These are phyloP conservation scores for Capitulum mitella DNA, from an alignment of 2,888 invertebrate genomes.

Conservation along the genomic window DNA sequence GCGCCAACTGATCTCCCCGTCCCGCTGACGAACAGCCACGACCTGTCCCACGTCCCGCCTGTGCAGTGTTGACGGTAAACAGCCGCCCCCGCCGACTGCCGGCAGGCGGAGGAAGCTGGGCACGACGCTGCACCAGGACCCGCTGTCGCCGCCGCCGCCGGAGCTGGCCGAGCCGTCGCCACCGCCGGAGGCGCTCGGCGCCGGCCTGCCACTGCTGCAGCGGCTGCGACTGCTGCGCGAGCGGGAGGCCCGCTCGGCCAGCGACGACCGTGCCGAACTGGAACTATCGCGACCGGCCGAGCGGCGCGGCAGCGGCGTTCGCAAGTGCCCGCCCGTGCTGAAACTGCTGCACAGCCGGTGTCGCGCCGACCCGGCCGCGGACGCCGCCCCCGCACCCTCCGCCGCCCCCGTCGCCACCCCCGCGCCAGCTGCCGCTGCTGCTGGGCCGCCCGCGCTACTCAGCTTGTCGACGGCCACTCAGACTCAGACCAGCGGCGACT, in stretches of 20 bases:
- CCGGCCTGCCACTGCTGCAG: conserved; percentile 70
- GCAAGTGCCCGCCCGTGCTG: not conserved
- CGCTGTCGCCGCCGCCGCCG: conserved; percentile 33
- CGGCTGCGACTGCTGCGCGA: conserved; percentile 71
- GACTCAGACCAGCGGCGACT: not conserved
- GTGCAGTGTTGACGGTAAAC: too few relatives aligned
- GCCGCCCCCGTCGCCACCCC: too few relatives aligned
- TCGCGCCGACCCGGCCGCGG: not conserved
- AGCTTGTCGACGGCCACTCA: not conserved
- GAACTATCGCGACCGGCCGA: conserved; percentile 29
- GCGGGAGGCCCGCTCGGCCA: conserved; percentile 56
- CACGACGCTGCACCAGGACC: not conserved
- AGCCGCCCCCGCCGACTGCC: not conserved
- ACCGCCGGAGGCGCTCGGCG: conserved; percentile 57
- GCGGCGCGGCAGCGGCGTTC: conserved; percentile 31
- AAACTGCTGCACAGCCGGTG: not conserved
- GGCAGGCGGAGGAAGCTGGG: not conserved
- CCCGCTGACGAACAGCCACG: too few relatives aligned
- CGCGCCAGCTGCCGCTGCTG: not conserved
- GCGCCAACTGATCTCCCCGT: too few relatives aligned
- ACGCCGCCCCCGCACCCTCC: too few relatives aligned
- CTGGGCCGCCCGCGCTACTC: not conserved
- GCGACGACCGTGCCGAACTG: conserved; percentile 32
- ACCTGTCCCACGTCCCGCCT: too few relatives aligned
- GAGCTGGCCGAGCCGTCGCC: conserved; percentile 28